Percentiles rank a stretch among this genome's conserved stretches.
These are phyloP conservation scores for Lipotes vexillifer DNA, from an alignment of 2,113 vertebrate genomes.

Conservation along the genomic window DNA sequence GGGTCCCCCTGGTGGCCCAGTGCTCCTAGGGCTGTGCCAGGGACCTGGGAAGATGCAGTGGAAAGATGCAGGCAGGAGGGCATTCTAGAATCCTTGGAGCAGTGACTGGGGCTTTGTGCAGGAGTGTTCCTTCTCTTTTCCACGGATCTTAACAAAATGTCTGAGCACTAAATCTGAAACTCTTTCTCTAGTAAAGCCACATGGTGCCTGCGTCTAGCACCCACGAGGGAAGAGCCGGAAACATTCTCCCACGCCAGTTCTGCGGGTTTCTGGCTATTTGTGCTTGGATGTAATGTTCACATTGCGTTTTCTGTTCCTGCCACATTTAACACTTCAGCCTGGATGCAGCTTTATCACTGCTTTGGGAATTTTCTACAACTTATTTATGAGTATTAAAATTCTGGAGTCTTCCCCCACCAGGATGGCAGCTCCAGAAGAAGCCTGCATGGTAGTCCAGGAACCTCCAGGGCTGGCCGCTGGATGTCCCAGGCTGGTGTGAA, in stretches of 20 bases:
- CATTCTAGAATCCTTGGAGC: not conserved
- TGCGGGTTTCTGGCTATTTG: constrained; percentile 1
- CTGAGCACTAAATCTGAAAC: not conserved
- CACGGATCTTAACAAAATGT: not conserved
- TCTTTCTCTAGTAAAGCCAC: constrained; percentile 8
- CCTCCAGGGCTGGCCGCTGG: not conserved
- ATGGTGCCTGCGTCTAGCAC: constrained; percentile 57
- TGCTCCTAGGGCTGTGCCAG: accelerated
- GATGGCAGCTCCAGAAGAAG: not conserved
- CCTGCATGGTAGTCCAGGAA: not conserved
- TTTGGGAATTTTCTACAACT: constrained; percentile 9
- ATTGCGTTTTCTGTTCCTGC: constrained; percentile 25
- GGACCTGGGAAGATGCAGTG: not conserved
- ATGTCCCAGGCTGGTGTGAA: not conserved
- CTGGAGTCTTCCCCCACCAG: not conserved
- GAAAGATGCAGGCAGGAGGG: not conserved
- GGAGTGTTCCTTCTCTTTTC: not conserved
- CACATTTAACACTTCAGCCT: not conserved
- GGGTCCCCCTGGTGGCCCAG: not conserved
- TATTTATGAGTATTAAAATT: not conserved
- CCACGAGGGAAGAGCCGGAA: constrained; percentile 26
- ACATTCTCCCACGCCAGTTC: not conserved
- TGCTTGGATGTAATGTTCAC: constrained; percentile 8
- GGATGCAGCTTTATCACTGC: not conserved
- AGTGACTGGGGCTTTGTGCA: not conserved